phyloP scores from a whole-genome alignment of 2,888 invertebrate species.

The Spisula subtruncata region DNA sequence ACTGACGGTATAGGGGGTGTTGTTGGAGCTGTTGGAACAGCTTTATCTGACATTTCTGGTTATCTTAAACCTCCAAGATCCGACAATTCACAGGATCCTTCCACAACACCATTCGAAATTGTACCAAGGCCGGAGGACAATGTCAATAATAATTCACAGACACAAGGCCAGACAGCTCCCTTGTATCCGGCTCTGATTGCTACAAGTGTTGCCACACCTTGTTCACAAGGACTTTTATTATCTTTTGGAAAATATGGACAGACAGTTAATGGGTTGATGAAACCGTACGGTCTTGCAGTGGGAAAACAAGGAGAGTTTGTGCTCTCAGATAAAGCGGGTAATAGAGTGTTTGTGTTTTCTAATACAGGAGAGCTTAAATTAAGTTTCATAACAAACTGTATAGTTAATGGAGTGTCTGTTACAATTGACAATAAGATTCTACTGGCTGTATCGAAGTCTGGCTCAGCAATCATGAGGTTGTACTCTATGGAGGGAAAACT shows the following conservation, averaged over 20 bases:
- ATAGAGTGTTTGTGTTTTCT: slow-evolving; percentile 81
- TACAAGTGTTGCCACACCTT: slow-evolving; percentile 58
- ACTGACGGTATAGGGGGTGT: slow-evolving; percentile 59
- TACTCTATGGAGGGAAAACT: slow-evolving; percentile 76
- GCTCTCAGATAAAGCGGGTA: slow-evolving; percentile 81
- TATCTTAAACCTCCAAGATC: slow-evolving; percentile 48
- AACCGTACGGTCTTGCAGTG: slow-evolving; percentile 81
- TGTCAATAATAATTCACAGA: not conserved
- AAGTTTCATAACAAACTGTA: slow-evolving; percentile 75
- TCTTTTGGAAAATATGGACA: slow-evolving; percentile 82
- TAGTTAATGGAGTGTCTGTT: slow-evolving; percentile 78
- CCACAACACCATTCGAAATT: slow-evolving; percentile 57
- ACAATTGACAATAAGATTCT: slow-evolving; percentile 78
- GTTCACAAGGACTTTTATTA: slow-evolving; percentile 73
- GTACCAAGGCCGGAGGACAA: slow-evolving; percentile 41
- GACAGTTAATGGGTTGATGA: slow-evolving; percentile 77
- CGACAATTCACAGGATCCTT: not conserved
- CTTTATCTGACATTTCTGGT: slow-evolving; percentile 51
- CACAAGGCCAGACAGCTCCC: not conserved
- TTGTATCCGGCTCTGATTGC: slow-evolving; percentile 64
- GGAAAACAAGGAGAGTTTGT: slow-evolving; percentile 80
- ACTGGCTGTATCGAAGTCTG: slow-evolving; percentile 78
- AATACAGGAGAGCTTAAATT: slow-evolving; percentile 75
- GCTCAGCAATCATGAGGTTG: slow-evolving; percentile 78
- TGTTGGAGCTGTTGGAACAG: slow-evolving; percentile 49